phyloP scores from a whole-genome alignment of 2,797 vertebrate species.

The Kryptolebias ocellatus region DNA sequence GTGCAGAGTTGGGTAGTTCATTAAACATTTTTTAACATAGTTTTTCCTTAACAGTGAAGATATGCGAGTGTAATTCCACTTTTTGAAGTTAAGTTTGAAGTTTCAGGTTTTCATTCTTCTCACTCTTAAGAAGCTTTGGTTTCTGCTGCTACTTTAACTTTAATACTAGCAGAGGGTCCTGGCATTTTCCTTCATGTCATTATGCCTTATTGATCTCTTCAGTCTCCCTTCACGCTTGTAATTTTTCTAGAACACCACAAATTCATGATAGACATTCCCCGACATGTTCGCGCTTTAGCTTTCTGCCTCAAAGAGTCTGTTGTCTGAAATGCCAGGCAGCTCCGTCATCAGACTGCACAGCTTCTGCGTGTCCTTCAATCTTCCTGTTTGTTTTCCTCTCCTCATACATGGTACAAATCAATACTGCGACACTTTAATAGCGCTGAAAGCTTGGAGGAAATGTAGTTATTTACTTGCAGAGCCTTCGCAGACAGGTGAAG shows the following conservation, averaged over 20 bases:
- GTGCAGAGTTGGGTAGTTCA: neutral
- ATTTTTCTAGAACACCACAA: constrained; percentile 50
- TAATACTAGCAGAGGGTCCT: constrained; percentile 12
- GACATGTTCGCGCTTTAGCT: constrained; percentile 55
- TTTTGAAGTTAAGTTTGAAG: constrained; percentile 8
- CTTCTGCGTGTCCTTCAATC: constrained; percentile 50
- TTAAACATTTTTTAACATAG: neutral
- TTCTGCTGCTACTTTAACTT: constrained; percentile 23
- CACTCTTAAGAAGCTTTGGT: constrained; percentile 11
- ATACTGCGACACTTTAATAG: constrained; percentile 64
- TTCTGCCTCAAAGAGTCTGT: constrained; percentile 36
- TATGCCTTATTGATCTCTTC: constrained; percentile 65
- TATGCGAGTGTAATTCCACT: neutral
- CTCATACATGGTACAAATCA: constrained; percentile 54
- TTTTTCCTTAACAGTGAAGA: neutral
- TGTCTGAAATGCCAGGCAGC: constrained; percentile 40
- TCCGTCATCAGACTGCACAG: constrained; percentile 49
- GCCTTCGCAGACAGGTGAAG: constrained; percentile 17
- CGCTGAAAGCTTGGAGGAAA: constrained; percentile 48
- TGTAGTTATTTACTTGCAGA: constrained; percentile 34
- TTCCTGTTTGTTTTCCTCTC: constrained; percentile 48
- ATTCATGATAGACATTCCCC: constrained; percentile 67
- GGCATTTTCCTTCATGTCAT: constrained; percentile 34
- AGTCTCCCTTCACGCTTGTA: constrained; percentile 24
- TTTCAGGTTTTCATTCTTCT: constrained; percentile 11